Evolutionary conservation across 2,888 invertebrate species (phyloP), one percentile per base, ranked within the genome.

Genomic region (Liodrosophila aerea): DNA sequence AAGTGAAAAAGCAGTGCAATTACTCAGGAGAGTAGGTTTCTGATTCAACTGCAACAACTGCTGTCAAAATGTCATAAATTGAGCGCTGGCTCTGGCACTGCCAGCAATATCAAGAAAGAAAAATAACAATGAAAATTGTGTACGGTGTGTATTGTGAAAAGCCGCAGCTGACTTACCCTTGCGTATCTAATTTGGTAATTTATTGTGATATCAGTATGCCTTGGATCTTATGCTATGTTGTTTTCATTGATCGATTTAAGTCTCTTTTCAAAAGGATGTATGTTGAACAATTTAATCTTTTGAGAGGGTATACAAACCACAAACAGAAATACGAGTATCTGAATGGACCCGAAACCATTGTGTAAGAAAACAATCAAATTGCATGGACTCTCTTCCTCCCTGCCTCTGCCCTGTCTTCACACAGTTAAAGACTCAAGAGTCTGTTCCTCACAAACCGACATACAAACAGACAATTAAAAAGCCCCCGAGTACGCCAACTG

Each of bases 31-130:
- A 75, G 73, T 64, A 80, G 75, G 78, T 78, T 85, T 74, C 66
- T 72, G 82, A 85, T 85, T 85, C 85, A 74, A 77, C 85, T 83
- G 85, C 80, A 83, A 83, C 67, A 81, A 81, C 81, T 85, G 81
- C 81, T 81, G 86, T 80, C 81, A 83, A 85, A 81, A 83, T 85
- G 81, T 81, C 81, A 81, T 80, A 83, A 83, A 85, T 83, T 85
- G 86, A 85, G 84, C 73, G 51, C 44, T 76, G 47, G 51, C 49
- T 61, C 53, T 41, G 18, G 13, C 59, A 64, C 37, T 9, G 50
- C 63, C 40, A 57, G 44, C 63, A 69, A 63, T 61, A 57, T 58
- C 64, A 62, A 45, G 62, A 36, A 46, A 33, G 54, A 51, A 51
- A 43, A 49, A 58, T 34, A 53, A 40, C 31, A 43, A 34, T 46